Evolutionary conservation across 1,140 invertebrate species (phyloP), one percentile per base, ranked within the genome.

Genomic region (Octopus bimaculoides): DNA sequence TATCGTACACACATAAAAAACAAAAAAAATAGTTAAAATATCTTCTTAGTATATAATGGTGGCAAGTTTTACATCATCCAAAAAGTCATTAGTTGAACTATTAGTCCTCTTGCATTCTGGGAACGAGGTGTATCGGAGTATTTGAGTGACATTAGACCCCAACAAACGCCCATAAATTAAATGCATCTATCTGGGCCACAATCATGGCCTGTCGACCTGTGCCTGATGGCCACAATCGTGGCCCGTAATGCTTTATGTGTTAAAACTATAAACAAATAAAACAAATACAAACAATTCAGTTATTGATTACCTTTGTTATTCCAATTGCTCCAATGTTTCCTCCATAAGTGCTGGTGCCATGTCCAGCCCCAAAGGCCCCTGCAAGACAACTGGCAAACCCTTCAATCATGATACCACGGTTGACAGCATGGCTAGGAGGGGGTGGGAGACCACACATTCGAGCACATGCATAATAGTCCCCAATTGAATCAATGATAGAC

Each of bases 251-350:
- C 66, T 71, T 71, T 14, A 71, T 71, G 17, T 71, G 17, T 71
- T 17, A n/a, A 9, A 71, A 71, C 26, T 71, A 71, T 20, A 14
- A 71, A 14, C 6, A 71, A 6, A 10, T 55, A 77, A 17, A 77
- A 54, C 12, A 77, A 9, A 77, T n/a, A 77, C 20, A 78, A 80
- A 75, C 26, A 75, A 61, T n/a, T 56, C 66, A 20, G 26, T 41
- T 41, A 41, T 41, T 41, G 20, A 79, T 52, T 81, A 92, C 91
- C 86, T 91, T 92, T 4, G 92, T 93, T 5, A 92, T 89, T 75
- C 95, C 95, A 81, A 97, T 96, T 12, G 95, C 95, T 5, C 95
- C 96, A 73, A 97, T 95, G 88, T 97, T 97, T 89, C 96, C 95
- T 54, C 89, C 89, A 55, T 87, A 96, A 0, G 95, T 96, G 80